Evolutionary conservation across 2,888 invertebrate species (phyloP).

Genomic region (Eilema depressum): DNA sequence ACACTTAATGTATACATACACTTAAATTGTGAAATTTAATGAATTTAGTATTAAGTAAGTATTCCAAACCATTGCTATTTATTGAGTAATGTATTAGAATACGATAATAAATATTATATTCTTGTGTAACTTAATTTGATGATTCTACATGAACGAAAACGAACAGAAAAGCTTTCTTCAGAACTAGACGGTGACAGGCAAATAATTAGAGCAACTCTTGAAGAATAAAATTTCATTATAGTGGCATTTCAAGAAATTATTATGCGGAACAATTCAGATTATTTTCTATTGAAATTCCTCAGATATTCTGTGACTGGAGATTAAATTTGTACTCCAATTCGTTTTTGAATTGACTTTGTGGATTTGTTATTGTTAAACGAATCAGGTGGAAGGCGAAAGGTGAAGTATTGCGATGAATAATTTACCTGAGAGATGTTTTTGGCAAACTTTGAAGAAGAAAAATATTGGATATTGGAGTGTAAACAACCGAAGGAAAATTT

Average conservation of each 20-base stretch:
- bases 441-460: neutral
- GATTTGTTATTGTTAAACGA: constrained; percentile 16
- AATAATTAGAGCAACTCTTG: neutral
- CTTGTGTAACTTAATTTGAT: no score
- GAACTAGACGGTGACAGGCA: neutral
- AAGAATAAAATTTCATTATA: neutral
- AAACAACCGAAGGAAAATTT: neutral
- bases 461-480: neutral
- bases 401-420: constrained; percentile 6
- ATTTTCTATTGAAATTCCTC: constrained; percentile 12
- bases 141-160: no score
- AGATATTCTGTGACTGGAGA: constrained; percentile 13
- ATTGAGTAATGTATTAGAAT: no score
- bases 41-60: no score
- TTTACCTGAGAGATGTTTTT: constrained; percentile 7
- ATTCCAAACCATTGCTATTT: no score
- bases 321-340: constrained; percentile 22
- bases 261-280: neutral
- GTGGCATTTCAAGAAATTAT: neutral
- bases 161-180: no score
- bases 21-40: no score
- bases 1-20: no score
- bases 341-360: constrained; percentile 17
- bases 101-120: no score
- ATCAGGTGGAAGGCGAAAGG: neutral